Base-by-base conservation (phyloP, 2,113 vertebrate genomes). In the Motacilla alba region DNA sequence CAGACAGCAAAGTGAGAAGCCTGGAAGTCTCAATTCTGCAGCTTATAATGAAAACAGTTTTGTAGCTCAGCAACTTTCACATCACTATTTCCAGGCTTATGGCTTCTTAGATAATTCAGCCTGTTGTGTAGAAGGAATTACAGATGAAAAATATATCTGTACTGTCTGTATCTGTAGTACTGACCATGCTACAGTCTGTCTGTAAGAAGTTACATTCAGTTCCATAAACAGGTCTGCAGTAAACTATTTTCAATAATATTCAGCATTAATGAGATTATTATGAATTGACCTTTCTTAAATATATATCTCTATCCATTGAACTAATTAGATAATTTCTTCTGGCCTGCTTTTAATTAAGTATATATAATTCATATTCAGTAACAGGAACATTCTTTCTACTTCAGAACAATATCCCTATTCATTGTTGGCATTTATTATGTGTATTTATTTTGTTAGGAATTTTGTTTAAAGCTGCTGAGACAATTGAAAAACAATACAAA, bases 271-370 rank as follows among this genome's bases (percentile, higher is more conserved):
- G 60, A 43, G 11, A 18, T 60, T 60, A 53, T 72, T 84, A 46
- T 9, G 3, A 6, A 64, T 8, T 75, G 69, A 87, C 31, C 28
- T 91, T 91, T 73, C 41, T 92, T 91, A 94, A 95, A 80, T 94
- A 43, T 86, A 13, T 94, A 27, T 60, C 31, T 83, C 44, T 76
- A 83, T 85, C 43, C 76, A 66, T 90, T 97, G 58, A 94, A 91
- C 90, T 96, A 87, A 95, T 95, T 95, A 13, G 37, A 83, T 95
- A 89, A 93, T 95, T 97, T 94, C 70, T 95, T 74, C 87, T 96
- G 97, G 66, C 69, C 73, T 78, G 70, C 47, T 94, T 97, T 97
- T 93, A 91, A 94, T 95, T 96, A 83, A 50, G 13, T 62, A 47
- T 96, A 74, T 93, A 68, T 79, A 68, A 56, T 76, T 81, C 73